Conservation (phyloP, 2,113 vertebrate species). For the Syngnathus typhle region DNA sequence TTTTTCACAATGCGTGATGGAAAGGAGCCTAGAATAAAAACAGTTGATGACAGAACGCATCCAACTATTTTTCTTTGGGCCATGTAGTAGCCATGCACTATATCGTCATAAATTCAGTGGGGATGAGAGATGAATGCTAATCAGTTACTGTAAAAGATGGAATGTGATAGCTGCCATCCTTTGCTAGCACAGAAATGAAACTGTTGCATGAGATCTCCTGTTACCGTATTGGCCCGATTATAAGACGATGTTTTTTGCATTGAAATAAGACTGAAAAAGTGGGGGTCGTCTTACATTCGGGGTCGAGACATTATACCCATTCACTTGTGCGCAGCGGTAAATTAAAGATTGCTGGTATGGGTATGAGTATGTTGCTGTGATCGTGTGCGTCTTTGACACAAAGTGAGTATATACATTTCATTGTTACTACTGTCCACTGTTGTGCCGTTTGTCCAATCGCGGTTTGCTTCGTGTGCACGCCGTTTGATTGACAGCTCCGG, state of each 20-base stretch:
- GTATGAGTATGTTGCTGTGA: too few relatives aligned
- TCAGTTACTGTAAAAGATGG: conserved; percentile 46
- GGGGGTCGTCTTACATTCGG: too few relatives aligned
- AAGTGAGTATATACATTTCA: too few relatives aligned
- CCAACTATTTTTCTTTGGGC: conserved; percentile 30
- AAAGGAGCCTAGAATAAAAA: conserved; percentile 29
- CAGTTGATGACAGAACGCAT: conserved; percentile 34
- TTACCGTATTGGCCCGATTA: conserved; percentile 3
- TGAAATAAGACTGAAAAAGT: too few relatives aligned
- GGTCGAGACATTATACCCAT: too few relatives aligned
- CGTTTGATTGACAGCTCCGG: too few relatives aligned
- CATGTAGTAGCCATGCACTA: conserved; percentile 29
- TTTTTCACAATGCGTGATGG: neutral
- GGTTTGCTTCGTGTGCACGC: too few relatives aligned
- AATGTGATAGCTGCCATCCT: conserved; percentile 21
- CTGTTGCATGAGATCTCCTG: conserved; percentile 1
- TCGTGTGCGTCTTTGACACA: too few relatives aligned
- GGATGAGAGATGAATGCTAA: conserved; percentile 49
- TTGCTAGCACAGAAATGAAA: conserved; percentile 20
- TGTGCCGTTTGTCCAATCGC: too few relatives aligned
- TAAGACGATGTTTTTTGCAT: neutral
- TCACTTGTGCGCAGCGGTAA: too few relatives aligned
- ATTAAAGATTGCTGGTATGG: too few relatives aligned
- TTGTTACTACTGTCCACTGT: too few relatives aligned
- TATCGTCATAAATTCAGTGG: conserved; percentile 38